phyloP scores from a whole-genome alignment of 2,888 invertebrate genomes.

The Drosophila flavopinicola region DNA sequence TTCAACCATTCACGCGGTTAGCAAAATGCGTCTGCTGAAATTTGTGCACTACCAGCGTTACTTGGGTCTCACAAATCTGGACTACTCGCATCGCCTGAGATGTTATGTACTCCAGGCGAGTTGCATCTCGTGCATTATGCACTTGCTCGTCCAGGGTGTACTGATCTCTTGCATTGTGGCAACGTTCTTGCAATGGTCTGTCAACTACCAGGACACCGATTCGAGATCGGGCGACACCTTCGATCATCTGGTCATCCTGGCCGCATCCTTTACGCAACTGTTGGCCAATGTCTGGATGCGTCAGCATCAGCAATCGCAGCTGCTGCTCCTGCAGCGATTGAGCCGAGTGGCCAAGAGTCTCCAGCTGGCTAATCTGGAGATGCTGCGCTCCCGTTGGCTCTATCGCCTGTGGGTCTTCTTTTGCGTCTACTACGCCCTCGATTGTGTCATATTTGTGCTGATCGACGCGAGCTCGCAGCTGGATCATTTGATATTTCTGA shows the following conservation, averaged over 20 bases:
- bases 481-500: not conserved
- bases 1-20: not conserved
- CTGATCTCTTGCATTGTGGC: slow-evolving; percentile 27
- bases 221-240: slow-evolving; percentile 25
- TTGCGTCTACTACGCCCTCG: slow-evolving; percentile 14
- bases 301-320: slow-evolving; percentile 37
- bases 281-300: slow-evolving; percentile 49
- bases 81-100: not conserved
- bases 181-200: slow-evolving; percentile 7
- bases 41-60: slow-evolving; percentile 54
- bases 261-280: slow-evolving; percentile 34
- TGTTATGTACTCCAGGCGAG: slow-evolving; percentile 23
- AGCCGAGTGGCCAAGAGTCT: slow-evolving; percentile 1
- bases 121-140: slow-evolving; percentile 7
- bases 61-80: slow-evolving; percentile 49
- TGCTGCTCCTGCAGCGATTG: slow-evolving; percentile 30
- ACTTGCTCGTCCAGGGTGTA: slow-evolving; percentile 10
- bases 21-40: slow-evolving; percentile 30
- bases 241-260: slow-evolving; percentile 47
- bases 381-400: slow-evolving; percentile 11
- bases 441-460: not conserved
- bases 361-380: not conserved
- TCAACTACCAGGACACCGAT: slow-evolving; percentile 23
- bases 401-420: slow-evolving; percentile 33
- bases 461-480: not conserved